Base-by-base conservation (phyloP, 2,888 invertebrate species). In the Watsonalla cultraria region DNA sequence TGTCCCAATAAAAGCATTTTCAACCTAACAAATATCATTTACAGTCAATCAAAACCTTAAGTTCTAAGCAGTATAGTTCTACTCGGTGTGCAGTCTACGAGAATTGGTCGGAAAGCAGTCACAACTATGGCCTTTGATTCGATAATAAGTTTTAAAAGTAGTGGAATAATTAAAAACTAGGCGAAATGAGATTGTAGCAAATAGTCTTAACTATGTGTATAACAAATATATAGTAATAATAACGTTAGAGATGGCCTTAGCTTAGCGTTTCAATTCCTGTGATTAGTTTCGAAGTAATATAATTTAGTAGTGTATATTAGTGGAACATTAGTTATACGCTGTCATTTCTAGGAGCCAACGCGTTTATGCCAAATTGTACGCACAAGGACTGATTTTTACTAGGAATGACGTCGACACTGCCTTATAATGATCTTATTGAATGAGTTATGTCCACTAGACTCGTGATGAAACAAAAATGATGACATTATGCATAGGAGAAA, bases 331-430 rank as follows among this genome's bases (percentile, higher is more conserved):
- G 15, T 47, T 57, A 47, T 52, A 46, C 11, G 42, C 37, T 14
- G 13, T 37, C 49, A 37, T 15, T 59, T 67, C 59, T 68, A 60
- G 56, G 62, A 66, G 72, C 77, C 77, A 76, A 76, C 63, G 71
- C 68, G 65, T 68, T 63, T 65, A 73, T 74, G 80, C 79, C 80
- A 80, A 80, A 78, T 64, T 55, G 51, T 62, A 64, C 65, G 71
- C 75, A 70, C 72, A 72, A 68, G 56, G 42, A 56, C 56, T 54
- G 54, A 37, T 39, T 15, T 49, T 14, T 14, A 14, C 11, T 37
- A 37, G 37, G 11, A 42, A 42, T 42, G 9, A 8, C 42, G 42
- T 42, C 42, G 2, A 5, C 42, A 11, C 42, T 42, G 42, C 2
- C 11, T 42, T 11, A 5, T 8, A 11, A 1, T 42, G 5, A 11